A percentile compares a stretch with the other conserved stretches of the same genome.
Conservation (phyloP, 2,113 vertebrate species). For the Nothocercus nigrocapillus region DNA sequence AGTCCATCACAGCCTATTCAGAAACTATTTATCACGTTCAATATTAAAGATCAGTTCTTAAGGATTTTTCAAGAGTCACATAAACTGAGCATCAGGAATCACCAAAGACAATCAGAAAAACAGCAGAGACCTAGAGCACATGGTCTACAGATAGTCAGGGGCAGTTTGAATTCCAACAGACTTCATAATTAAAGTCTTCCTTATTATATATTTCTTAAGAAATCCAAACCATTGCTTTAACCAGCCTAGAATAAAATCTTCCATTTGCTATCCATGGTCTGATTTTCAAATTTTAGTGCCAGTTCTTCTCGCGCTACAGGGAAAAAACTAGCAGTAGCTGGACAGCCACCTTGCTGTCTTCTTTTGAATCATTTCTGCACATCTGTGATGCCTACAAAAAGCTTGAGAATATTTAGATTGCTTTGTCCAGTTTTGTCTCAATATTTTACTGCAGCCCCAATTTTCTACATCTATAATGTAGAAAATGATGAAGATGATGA, state of each 20-base stretch:
- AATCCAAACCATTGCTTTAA: neutral
- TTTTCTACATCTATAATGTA: neutral
- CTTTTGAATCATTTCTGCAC: neutral
- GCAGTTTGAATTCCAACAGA: neutral
- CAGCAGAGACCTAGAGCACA: neutral
- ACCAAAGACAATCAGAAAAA: neutral
- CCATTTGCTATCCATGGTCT: neutral
- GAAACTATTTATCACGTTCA: neutral
- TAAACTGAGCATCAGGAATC: neutral
- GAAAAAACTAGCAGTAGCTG: neutral
- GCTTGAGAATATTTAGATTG: neutral
- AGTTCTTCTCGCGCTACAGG: neutral
- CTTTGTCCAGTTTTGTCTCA: neutral
- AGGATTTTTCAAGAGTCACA: neutral
- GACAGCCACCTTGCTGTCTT: neutral
- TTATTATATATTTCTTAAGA: neutral
- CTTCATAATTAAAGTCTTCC: neutral
- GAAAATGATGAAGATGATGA: neutral
- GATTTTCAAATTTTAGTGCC: neutral
- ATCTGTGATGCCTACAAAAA: neutral
- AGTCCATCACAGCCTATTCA: neutral
- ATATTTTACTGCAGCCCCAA: neutral
- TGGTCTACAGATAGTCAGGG: neutral
- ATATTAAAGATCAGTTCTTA: neutral
- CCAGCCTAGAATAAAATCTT: neutral